Percentiles rank a stretch among this genome's conserved stretches.
phyloP scores from a whole-genome alignment of 2,797 vertebrate genomes.

The Hafferia zeledoni region DNA sequence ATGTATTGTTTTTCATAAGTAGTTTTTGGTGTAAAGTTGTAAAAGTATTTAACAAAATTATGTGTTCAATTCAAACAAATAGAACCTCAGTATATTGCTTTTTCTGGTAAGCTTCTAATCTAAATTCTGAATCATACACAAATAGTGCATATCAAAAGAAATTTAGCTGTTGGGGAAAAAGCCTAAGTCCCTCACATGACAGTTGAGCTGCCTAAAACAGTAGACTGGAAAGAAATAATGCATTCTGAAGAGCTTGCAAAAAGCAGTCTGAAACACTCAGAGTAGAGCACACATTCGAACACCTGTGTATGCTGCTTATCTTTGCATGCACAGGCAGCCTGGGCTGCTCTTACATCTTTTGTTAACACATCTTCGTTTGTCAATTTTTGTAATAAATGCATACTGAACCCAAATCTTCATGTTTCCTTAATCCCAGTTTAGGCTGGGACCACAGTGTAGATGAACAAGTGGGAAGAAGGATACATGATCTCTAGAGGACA shows the following conservation, averaged over 20 bases:
- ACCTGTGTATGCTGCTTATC: not conserved
- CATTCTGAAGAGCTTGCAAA: not conserved
- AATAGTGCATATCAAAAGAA: conserved; percentile 28
- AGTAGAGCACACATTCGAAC: not conserved
- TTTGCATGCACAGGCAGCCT: not conserved
- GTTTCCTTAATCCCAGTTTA: not conserved
- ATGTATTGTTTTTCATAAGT: not conserved
- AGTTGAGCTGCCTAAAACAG: not conserved
- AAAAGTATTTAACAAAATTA: conserved; percentile 11
- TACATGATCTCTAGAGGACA: not conserved
- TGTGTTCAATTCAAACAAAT: not conserved
- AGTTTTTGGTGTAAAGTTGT: not conserved
- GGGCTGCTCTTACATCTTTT: not conserved
- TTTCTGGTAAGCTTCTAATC: not conserved
- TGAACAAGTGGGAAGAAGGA: not conserved
- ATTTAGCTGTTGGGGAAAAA: not conserved
- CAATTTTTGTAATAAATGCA: not conserved
- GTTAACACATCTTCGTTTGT: not conserved
- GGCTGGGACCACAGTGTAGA: not conserved
- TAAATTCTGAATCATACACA: conserved; percentile 9
- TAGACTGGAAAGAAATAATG: not conserved
- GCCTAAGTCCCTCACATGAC: not conserved
- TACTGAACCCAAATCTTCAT: not conserved
- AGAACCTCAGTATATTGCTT: not conserved
- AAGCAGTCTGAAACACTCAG: not conserved